phyloP scores from a whole-genome alignment of 2,888 invertebrate genomes.

The Oxystoma pomonae region DNA sequence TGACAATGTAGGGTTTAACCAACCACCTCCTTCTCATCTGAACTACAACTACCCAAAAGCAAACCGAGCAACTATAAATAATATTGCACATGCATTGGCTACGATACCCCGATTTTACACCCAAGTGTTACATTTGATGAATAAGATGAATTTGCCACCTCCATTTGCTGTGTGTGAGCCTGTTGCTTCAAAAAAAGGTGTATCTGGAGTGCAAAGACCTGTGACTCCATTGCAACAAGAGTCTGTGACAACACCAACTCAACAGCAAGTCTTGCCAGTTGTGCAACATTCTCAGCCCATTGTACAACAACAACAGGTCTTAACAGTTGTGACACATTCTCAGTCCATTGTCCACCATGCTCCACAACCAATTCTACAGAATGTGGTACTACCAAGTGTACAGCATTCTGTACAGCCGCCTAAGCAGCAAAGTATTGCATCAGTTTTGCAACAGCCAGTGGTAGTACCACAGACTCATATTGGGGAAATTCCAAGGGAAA shows the following conservation, averaged over 20 bases:
- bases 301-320: neutral
- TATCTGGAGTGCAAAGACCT: conserved; percentile 36
- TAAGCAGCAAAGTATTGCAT: neutral
- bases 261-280: neutral
- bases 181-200: conserved; percentile 26
- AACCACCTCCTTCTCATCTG: conserved; percentile 71
- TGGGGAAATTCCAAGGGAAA: neutral
- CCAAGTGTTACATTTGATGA: conserved; percentile 86
- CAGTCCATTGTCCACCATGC: neutral
- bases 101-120: conserved; percentile 79
- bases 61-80: conserved; percentile 65
- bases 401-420: neutral
- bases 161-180: conserved; percentile 63
- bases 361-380: neutral
- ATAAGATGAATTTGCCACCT: conserved; percentile 84
- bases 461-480: neutral
- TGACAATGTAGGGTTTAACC: conserved; percentile 60
- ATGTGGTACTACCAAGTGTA: neutral
- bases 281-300: too few species aligned
- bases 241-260: neutral
- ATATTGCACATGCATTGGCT: conserved; percentile 72
- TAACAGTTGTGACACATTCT: too few species aligned
- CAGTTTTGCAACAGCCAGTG: neutral
- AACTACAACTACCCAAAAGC: conserved; percentile 80
- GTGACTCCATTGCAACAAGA: neutral